Conservation (phyloP, 2,797 vertebrate genomes). For the Babyrousa celebensis region DNA sequence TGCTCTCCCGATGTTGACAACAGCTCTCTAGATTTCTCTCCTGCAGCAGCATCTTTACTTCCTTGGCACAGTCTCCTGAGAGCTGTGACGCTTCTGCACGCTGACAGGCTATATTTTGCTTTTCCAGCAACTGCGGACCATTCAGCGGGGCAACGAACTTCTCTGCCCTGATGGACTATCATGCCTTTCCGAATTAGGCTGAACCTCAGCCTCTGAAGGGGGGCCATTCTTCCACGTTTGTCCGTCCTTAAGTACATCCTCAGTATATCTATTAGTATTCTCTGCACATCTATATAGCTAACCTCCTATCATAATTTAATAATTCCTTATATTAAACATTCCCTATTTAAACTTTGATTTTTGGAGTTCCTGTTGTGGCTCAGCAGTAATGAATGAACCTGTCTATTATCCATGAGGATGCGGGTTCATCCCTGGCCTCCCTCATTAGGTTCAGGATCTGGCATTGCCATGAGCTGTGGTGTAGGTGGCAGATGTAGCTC, state of each 20-base stretch:
- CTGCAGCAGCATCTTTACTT: accelerated
- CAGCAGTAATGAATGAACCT: too few species aligned
- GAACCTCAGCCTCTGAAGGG: not conserved
- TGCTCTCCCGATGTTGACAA: accelerated
- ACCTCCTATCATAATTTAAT: not conserved
- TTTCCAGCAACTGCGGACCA: not conserved
- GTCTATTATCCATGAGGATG: too few species aligned
- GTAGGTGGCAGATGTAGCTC: too few species aligned
- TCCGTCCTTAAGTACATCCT: not conserved
- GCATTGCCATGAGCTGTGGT: too few species aligned
- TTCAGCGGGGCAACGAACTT: not conserved
- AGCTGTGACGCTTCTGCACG: accelerated
- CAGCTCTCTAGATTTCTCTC: not conserved
- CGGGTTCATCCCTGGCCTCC: too few species aligned
- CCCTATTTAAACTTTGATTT: not conserved
- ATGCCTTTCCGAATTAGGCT: not conserved
- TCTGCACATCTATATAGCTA: not conserved
- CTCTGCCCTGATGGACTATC: not conserved
- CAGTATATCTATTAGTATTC: not conserved
- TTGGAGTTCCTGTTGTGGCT: too few species aligned
- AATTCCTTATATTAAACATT: constrained; percentile 26
- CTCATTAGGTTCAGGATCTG: too few species aligned
- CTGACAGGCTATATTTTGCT: not conserved
- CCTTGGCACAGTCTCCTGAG: not conserved
- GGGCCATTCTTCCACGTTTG: not conserved